Evolutionary conservation across 2,113 vertebrate species (phyloP).

Genomic region (Hydrolagus affinis): DNA sequence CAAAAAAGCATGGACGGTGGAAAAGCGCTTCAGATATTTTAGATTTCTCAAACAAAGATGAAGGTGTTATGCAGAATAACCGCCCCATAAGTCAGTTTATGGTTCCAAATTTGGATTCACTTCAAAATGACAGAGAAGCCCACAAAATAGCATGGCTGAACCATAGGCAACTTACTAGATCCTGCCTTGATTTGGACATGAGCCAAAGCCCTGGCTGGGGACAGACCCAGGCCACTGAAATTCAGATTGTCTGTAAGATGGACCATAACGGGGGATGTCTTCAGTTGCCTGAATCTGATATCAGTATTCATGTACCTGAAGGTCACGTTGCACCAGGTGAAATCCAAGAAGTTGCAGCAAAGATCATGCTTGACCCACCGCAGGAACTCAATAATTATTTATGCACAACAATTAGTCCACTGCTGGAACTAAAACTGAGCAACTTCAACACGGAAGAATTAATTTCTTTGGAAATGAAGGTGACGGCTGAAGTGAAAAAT

Average conservation of each 20-base stretch:
- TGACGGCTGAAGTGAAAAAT: slow-evolving; percentile 71
- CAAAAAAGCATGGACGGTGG: slow-evolving; percentile 65
- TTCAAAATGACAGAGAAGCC: slow-evolving; percentile 81
- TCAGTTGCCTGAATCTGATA: slow-evolving; percentile 71
- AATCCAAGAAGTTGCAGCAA: slow-evolving; percentile 75
- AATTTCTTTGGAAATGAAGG: slow-evolving; percentile 76
- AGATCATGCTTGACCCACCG: slow-evolving; percentile 77
- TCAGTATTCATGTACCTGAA: slow-evolving; percentile 71
- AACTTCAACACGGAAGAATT: slow-evolving; percentile 69
- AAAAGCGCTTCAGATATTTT: slow-evolving; percentile 82
- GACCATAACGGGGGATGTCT: slow-evolving; percentile 72
- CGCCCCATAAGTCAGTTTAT: slow-evolving; percentile 48
- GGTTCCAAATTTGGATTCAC: slow-evolving; percentile 65
- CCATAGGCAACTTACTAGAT: slow-evolving; percentile 80
- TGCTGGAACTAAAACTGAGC: slow-evolving; percentile 75
- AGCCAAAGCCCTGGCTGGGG: slow-evolving; percentile 87
- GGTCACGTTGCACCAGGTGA: slow-evolving; percentile 75
- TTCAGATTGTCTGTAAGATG: slow-evolving; percentile 66
- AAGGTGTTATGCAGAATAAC: slow-evolving; percentile 40
- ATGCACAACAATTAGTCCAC: slow-evolving; percentile 76
- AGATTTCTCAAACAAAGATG: slow-evolving; percentile 57
- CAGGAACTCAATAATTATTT: slow-evolving; percentile 71
- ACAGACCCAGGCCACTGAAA: slow-evolving; percentile 81
- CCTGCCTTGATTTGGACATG: slow-evolving; percentile 77
- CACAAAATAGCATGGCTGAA: slow-evolving; percentile 93